A percentile compares a stretch with the other conserved stretches of the same genome.
Evolutionary conservation across 2,113 vertebrate species (phyloP).

Genomic region (western clawed frog (Xenopus tropicalis)): DNA sequence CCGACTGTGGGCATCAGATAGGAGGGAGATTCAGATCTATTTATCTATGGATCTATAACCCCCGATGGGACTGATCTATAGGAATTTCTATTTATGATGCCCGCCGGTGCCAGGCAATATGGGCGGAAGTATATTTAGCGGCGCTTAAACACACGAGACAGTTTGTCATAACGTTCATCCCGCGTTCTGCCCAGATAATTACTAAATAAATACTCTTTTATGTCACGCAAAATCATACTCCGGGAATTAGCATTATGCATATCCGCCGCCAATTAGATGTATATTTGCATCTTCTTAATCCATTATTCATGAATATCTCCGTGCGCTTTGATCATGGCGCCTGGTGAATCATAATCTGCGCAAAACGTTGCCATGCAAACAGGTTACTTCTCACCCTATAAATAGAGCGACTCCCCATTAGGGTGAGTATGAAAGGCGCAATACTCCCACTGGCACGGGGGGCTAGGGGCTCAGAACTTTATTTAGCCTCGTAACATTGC

Average conservation of each 20-base stretch:
- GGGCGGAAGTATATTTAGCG: constrained; percentile 29
- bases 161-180: constrained; percentile 1
- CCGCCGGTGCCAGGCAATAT: neutral
- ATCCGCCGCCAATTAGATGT: constrained; percentile 50
- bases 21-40: too few species aligned
- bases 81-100: too few species aligned
- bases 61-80: too few species aligned
- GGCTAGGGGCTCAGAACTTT: too few species aligned
- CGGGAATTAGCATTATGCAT: constrained; percentile 61
- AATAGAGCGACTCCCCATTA: constrained; percentile 6
- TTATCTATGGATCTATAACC: too few species aligned
- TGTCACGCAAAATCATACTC: constrained; percentile 61
- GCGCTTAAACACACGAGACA: too few species aligned
- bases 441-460: too few species aligned
- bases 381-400: neutral
- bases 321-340: constrained; percentile 51
- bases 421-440: too few species aligned
- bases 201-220: constrained; percentile 56
- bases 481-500: too few species aligned
- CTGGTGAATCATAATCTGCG: constrained; percentile 34
- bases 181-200: constrained; percentile 56
- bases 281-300: constrained; percentile 63
- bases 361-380: constrained; percentile 25
- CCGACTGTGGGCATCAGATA: too few species aligned
- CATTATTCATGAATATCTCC: constrained; percentile 57